Base-by-base conservation (phyloP, 2,888 invertebrate species). In the Limnephilus lunatus region DNA sequence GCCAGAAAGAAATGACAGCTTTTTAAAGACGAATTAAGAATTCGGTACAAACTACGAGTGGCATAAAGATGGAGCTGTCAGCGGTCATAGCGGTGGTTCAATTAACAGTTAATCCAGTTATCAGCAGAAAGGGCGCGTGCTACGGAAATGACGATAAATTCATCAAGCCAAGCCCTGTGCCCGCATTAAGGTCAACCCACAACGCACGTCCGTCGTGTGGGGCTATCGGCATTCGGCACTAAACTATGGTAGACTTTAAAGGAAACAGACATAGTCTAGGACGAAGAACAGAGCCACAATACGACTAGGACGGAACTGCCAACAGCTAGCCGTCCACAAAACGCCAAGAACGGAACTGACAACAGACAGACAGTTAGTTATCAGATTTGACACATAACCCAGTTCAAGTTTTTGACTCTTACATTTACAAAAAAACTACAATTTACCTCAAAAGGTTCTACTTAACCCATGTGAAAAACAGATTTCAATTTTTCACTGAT, bases 151-250 rank as follows among this genome's bases (percentile, higher is more conserved):
- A 31, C 81, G 32, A 25, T 89, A 89, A 89, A 89, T 89, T 30
- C 88, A 80, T 80, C 88, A 32, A 81, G 81, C 88, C 88, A 89
- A 89, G 80, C 88, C 81, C 80, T 80, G 35, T 80, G 35, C 39
- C 87, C 87, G 30, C 80, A 89, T 89, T 89, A 89, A 89, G 88
- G 88, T 81, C 88, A 89, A 12, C n/a, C 81, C 39, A 89, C 80
- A 80, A 39, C 80, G 11, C 87, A 87, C 81, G 30, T 19, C 25
- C 87, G 68, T 48, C n/a, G 87, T 5, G 31, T 30, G 87, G 31
- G 12, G 87, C 86, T 86, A 53, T 86, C 53, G 48, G 86, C 30
- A 86, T 39, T 48, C 39, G 30, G 14, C 35, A 19, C 4, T 31
- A 81, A 14, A 30, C 30, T 31, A 30, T 81, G 81, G 81, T n/a